Base-by-base conservation (phyloP, 2,113 vertebrate genomes). In the Procapra przewalskii region DNA sequence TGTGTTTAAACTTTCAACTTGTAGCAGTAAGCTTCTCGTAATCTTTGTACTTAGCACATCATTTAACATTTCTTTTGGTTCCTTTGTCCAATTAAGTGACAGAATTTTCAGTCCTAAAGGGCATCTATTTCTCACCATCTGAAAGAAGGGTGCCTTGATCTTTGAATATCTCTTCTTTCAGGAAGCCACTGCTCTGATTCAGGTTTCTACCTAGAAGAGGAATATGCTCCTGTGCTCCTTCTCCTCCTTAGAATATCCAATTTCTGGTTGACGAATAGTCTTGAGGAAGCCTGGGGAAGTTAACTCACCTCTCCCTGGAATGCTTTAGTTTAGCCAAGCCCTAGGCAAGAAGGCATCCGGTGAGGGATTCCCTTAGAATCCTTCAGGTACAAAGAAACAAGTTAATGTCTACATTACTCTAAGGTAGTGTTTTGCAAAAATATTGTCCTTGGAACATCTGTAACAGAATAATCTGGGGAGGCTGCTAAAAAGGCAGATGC, bases 401-500 rank as follows among this genome's bases (percentile, higher is more conserved):
- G 77, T 75, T 96, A 95, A 90, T n/a, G 91, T 97, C 87, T 97
- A 80, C 89, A 81, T 96, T 90, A 84, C 83, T 96, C 23, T 7
- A 77, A 96, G 92, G 36, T n/a, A 87, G 6, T 95, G 13, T n/a
- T 96, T 94, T 96, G 54, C 40, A 92, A 57, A 57, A 94, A 85
- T 29, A 2, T 71, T 43, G 23, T 91, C 13, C 25, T 45, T 88
- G 52, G 7, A 83, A 64, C 50, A 87, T 59, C 29, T 75, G 67
- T 62, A 62, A 25, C 8, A 80, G 75, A 93, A 60, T 60, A 64
- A 96, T 60, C 48, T 36, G 43, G 59, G 52, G 36, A 89, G 8
- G 29, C 31, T 57, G 19, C n/a, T 97, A 31, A 40, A 85, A 96
- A 92, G 62, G 21, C 40, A 85, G 81, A 92, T 89, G 15, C 5